Evolutionary conservation across 2,797 vertebrate genomes (phyloP), one percentile per base, ranked within the genome.

Genomic region (Platyrinchus mystaceus): DNA sequence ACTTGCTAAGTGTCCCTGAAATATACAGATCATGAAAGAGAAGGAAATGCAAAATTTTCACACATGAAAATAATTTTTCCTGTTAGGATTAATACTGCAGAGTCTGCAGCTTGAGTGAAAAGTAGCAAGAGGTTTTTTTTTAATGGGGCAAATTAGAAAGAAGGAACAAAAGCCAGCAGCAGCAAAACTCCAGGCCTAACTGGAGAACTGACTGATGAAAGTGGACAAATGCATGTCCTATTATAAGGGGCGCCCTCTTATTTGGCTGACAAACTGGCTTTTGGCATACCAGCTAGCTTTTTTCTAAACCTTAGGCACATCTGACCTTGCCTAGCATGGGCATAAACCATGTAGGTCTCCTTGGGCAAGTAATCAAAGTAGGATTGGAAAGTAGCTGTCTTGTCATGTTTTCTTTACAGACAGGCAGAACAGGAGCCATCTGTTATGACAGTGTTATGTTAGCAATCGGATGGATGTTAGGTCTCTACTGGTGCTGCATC

Each of bases 211-310:
- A 87, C 52, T 37, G 58, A 96, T 84, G 26, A 62, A 83, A 93
- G 28, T 20, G 39, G 87, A 91, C 55, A 73, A 80, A 37, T 26
- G 23, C 27, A 20, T 39, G 27, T 78, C 55, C n/a, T 50, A 0
- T 82, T 76, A 68, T 2, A 60, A 94, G 59, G 55, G 63, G 10
- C 37, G 78, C 28, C 44, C 75, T 71, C 14, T 85, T 19, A 76
- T 32, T 28, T 47, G 36, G 55, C 79, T 94, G 88, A 78, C 76
- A 93, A 94, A 59, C 26, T 92, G 66, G 89, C 70, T 91, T 76
- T 78, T 84, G 62, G 91, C 36, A 0, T 69, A 96, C 91, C 92
- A 95, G 93, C n/a, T 39, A 81, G 86, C 63, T 89, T 26, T 7
- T 53, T 87, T 74, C 22, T 52, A 62, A 87, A 94, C 81, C 81